Evolutionary conservation across 2,888 invertebrate genomes (phyloP), one percentile per base, ranked within the genome.

Genomic region (Rhingia rostrata): DNA sequence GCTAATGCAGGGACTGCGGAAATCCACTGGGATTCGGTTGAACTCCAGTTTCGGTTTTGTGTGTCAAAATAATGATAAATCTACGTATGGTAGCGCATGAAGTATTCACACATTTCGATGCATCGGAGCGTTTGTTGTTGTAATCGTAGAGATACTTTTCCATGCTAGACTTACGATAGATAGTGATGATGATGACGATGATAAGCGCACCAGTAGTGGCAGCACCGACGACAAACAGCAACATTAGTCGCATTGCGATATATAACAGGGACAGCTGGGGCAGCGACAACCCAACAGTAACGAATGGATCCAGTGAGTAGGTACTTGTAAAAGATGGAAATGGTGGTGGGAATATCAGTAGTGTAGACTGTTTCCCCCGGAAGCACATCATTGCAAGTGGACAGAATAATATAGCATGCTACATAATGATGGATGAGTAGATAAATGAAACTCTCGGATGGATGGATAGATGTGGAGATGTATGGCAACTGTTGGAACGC

Each of bases 161-260:
- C 49, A 54, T 66, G 58, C 72, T 47, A 75, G 63, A 75, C 56
- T 47, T 64, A 72, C 82, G 64, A 77, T 22, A 30, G 45, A 61
- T 51, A 54, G 53, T n/a, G 70, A 49, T 80, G 64, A 39, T 32
- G 60, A 81, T 82, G 58, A 67, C 77, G 78, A 82, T 72, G 78
- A 82, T 72, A 72, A 80, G 80, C 74, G 63, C 69, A 33, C 56
- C 77, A 47, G 53, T 64, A 47, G 45, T 30, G 51, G 41, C 43
- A 32, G 60, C 60, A 47, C 12, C 39, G 72, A 39, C 73, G 79
- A 83, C 73, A 79, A 64, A 79, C 61, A 78, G 60, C 56, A 73
- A 63, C 77, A 83, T 73, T 78, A 77, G 72, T 78, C 61, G 66
- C 66, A 82, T 41, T 78, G 78, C 43, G 70, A 69, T 73, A 78